phyloP scores from a whole-genome alignment of 2,113 vertebrate species.

The Varanus salvator region DNA sequence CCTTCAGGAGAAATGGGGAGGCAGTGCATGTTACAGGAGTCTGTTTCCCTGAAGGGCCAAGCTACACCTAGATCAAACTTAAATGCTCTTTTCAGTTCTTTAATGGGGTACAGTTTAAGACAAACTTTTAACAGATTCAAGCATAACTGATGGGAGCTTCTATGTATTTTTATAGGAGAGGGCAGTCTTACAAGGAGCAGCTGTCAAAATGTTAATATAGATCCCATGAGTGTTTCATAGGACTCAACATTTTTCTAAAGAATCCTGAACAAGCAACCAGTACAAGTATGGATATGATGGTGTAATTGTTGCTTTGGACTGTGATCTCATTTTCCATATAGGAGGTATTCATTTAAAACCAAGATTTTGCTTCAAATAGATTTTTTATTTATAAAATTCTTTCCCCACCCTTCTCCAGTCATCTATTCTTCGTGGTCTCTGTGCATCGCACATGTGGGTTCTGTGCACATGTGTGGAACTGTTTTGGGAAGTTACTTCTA shows the following conservation, averaged over 20 bases:
- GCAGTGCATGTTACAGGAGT: neutral
- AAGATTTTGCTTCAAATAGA: neutral
- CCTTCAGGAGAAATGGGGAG: neutral
- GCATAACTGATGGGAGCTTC: neutral
- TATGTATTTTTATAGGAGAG: neutral
- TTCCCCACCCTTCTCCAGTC: neutral
- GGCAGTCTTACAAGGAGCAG: neutral
- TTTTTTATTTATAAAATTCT: neutral
- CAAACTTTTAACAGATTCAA: neutral
- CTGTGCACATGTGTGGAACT: no score
- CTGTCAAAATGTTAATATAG: neutral
- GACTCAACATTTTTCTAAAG: accelerated
- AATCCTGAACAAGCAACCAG: neutral
- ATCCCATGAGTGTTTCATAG: neutral
- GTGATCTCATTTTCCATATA: neutral
- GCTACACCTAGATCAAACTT: neutral
- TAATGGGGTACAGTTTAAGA: neutral
- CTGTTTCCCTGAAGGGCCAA: neutral
- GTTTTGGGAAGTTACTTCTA: no score
- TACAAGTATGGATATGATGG: neutral
- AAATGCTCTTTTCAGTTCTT: neutral
- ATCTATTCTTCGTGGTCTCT: no score
- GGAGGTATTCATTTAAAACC: neutral
- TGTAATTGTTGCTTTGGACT: neutral
- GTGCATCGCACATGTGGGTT: no score